Evolutionary conservation across 1,140 invertebrate genomes (phyloP).

Genomic region (Drosophila pseudoananassae): DNA sequence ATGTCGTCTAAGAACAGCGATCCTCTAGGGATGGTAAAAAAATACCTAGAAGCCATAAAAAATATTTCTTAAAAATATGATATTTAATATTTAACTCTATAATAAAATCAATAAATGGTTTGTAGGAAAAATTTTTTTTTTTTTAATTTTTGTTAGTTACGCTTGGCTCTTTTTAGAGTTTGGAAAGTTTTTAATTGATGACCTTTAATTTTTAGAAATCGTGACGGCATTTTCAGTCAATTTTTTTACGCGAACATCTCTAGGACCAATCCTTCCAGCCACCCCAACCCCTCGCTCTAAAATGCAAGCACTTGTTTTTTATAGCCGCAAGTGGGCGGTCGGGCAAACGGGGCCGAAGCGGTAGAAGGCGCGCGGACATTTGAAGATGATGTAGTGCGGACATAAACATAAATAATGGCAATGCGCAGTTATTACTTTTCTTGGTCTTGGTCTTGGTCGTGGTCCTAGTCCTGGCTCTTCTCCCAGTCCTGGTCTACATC

Average conservation of each 20-base stretch:
- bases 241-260: conserved; percentile 10
- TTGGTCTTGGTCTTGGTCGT: conserved; percentile 23
- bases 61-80: not conserved
- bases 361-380: conserved; percentile 56
- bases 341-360: not conserved
- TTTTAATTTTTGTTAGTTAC: not conserved
- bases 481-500: conserved; percentile 30
- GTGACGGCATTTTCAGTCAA: not conserved
- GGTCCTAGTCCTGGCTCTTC: conserved; percentile 8
- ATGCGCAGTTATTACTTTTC: conserved; percentile 80
- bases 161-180: not conserved
- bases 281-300: not conserved
- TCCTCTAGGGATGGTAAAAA: conserved; percentile 21
- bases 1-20: conserved; percentile 43
- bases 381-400: conserved; percentile 81
- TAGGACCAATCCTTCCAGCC: conserved; percentile 7
- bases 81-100: too few relatives aligned
- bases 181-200: not conserved
- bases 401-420: conserved; percentile 81
- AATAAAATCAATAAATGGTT: too few relatives aligned
- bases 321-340: conserved; percentile 48
- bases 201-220: not conserved
- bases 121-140: too few relatives aligned
- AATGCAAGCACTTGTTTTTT: conserved; percentile 72
- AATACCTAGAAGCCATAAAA: too few relatives aligned